These are phyloP conservation scores for Vidua chalybeata DNA, from an alignment of 2,113 vertebrate species.

Conservation along the genomic window DNA sequence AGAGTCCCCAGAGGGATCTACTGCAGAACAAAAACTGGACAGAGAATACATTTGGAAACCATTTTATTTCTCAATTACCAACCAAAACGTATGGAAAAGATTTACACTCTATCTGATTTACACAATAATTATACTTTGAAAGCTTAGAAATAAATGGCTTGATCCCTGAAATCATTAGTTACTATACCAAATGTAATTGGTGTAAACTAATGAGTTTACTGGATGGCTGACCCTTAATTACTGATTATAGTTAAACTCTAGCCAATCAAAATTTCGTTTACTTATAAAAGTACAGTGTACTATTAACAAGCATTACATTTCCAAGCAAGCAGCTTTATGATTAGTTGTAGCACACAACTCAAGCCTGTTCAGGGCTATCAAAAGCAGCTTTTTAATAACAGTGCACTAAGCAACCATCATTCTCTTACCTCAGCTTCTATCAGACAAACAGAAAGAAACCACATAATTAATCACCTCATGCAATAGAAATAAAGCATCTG, in stretches of 20 bases:
- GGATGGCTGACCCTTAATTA: slow-evolving; percentile 82
- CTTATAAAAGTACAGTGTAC: slow-evolving; percentile 75
- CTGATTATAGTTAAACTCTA: slow-evolving; percentile 80
- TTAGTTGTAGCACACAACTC: slow-evolving; percentile 71
- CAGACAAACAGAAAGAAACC: slow-evolving; percentile 71
- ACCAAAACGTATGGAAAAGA: slow-evolving; percentile 85
- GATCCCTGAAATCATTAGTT: slow-evolving; percentile 83
- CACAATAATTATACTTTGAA: slow-evolving; percentile 85
- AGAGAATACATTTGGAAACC: slow-evolving; percentile 87
- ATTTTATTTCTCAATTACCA: slow-evolving; percentile 89
- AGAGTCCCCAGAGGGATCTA: slow-evolving; percentile 79
- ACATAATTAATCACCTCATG: slow-evolving; percentile 66
- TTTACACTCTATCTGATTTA: slow-evolving; percentile 84
- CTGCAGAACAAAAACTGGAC: slow-evolving; percentile 80
- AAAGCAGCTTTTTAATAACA: slow-evolving; percentile 75
- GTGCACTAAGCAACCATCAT: slow-evolving; percentile 65
- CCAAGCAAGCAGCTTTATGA: slow-evolving; percentile 78
- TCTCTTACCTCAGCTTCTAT: slow-evolving; percentile 61
- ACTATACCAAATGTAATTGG: slow-evolving; percentile 83
- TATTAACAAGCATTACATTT: slow-evolving; percentile 76
- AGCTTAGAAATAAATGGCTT: slow-evolving; percentile 82
- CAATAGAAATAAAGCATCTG: slow-evolving; percentile 57
- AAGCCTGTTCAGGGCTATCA: slow-evolving; percentile 73
- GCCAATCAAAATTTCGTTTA: slow-evolving; percentile 78
- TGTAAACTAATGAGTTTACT: slow-evolving; percentile 84